Evolutionary conservation across 2,888 invertebrate genomes (phyloP).

Genomic region (Ochropleura leucogaster): DNA sequence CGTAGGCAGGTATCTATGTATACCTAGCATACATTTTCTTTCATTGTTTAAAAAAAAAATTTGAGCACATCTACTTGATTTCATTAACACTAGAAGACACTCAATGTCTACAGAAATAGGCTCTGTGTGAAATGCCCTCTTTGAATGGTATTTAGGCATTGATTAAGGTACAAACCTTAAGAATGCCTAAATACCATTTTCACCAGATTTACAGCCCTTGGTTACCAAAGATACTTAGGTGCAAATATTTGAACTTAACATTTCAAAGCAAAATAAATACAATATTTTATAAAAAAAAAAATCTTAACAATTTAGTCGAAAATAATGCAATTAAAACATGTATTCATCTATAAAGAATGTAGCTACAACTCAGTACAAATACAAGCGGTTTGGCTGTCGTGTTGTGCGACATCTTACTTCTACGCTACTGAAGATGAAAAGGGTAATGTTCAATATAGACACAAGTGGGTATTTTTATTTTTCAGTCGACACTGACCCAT

Average conservation of each 20-base stretch:
- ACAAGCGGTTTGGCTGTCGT: conserved; percentile 50
- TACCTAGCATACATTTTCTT: not conserved
- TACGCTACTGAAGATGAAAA: conserved; percentile 70
- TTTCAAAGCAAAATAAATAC: not conserved
- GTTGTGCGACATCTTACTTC: conserved; percentile 68
- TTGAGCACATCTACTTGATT: no score
- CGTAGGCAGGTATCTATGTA: not conserved
- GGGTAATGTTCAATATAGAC: conserved; percentile 66
- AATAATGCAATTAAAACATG: conserved; percentile 12
- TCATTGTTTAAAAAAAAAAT: not conserved
- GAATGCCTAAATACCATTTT: no score
- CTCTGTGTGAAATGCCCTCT: no score
- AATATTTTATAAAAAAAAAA: no score
- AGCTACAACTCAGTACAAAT: conserved; percentile 30
- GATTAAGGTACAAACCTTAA: no score
- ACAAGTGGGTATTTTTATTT: conserved; percentile 72
- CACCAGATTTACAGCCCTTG: no score
- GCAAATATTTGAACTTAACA: not conserved
- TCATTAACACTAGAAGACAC: no score
- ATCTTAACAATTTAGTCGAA: not conserved
- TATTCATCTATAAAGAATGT: conserved; percentile 49
- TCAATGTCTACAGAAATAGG: not conserved
- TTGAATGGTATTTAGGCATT: not conserved
- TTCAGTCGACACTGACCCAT: conserved; percentile 72
- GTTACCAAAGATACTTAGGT: not conserved